A percentile compares a stretch with the other conserved stretches of the same genome.
Conservation (phyloP, 2,888 invertebrate genomes). For the Muscina levida region DNA sequence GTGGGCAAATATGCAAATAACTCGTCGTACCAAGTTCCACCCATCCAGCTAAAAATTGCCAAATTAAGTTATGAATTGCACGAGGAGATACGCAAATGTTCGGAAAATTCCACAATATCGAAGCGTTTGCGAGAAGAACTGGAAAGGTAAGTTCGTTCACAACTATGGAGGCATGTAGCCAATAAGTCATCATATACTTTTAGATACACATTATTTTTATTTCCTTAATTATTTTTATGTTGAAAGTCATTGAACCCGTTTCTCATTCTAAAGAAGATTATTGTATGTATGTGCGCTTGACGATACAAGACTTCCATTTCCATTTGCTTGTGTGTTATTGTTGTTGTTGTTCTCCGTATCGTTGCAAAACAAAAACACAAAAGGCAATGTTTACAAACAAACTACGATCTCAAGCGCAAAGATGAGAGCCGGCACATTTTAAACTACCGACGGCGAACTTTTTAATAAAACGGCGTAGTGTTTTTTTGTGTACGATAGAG, state of each 20-base stretch:
- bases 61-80: constrained; percentile 76
- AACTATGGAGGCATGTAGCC: neutral
- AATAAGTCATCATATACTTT: neutral
- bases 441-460: too few relatives aligned
- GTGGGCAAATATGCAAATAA: constrained; percentile 45
- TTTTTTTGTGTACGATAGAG: too few relatives aligned
- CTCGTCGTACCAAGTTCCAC: constrained; percentile 63
- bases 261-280: neutral
- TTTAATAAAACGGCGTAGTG: too few relatives aligned
- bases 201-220: constrained; percentile 8
- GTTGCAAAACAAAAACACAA: too few relatives aligned
- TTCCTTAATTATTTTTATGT: constrained; percentile 21
- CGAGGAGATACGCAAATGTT: constrained; percentile 77
- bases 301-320: too few relatives aligned
- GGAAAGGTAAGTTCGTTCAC: constrained; percentile 74
- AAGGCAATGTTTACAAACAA: too few relatives aligned
- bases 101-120: constrained; percentile 74
- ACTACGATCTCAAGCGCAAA: too few relatives aligned
- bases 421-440: too few relatives aligned
- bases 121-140: constrained; percentile 75
- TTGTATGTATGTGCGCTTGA: too few relatives aligned
- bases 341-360: too few relatives aligned
- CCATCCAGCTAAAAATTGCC: constrained; percentile 71
- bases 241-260: constrained; percentile 48
- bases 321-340: too few relatives aligned